Base-by-base conservation (phyloP, 37 sponge, comb jelly and placozoan genomes). In the Corticium candelabrum region DNA sequence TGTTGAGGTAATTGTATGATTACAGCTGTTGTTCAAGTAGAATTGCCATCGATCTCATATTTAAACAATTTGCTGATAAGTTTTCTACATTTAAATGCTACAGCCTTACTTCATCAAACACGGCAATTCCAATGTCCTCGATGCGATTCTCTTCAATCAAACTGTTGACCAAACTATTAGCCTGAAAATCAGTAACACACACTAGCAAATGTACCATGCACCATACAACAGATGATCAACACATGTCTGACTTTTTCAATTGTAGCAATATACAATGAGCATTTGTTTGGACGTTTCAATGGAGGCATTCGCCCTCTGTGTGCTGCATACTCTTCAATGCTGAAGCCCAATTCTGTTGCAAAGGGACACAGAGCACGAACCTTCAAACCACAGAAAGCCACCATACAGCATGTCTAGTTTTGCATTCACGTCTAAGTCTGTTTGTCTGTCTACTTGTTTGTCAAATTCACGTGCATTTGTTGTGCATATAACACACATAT, bases 311-410 rank as follows among this genome's bases (percentile, higher is more conserved):
- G 84, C 32, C 97, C 97, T 40, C 82, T 85, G 36, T 89, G 84
- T 0, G 82, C 88, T 29, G 97, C 97, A 82, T 96, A 96, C 79
- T 92, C 90, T 41, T 96, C 97, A 50, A 96, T 85, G 0, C 81
- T 81, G 76, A 96, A 96, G 1, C 83, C 89, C 2, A 96, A 82
- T 0, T 38, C 76, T 32, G 78, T 78, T 0, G 91, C 93, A 80
- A 96, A 88, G 37, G 88, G 86, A 38, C 74, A 7, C 79, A 96
- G 50, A 40, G 88, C 89, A 33, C 91, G 77, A 1, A 96, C 95
- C 91, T 94, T 62, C 41, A 69, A 41, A 39, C 15, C 35, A 7
- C 39, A n/a, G 39, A 11, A 1, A 37, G 27, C 56, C 56, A n/a
- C n/a, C n/a, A n/a, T n/a, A n/a, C n/a, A n/a, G n/a, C n/a, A n/a